Evolutionary conservation across 1,140 invertebrate species (phyloP), one percentile per base, ranked within the genome.

Genomic region (Nasonia giraulti): DNA sequence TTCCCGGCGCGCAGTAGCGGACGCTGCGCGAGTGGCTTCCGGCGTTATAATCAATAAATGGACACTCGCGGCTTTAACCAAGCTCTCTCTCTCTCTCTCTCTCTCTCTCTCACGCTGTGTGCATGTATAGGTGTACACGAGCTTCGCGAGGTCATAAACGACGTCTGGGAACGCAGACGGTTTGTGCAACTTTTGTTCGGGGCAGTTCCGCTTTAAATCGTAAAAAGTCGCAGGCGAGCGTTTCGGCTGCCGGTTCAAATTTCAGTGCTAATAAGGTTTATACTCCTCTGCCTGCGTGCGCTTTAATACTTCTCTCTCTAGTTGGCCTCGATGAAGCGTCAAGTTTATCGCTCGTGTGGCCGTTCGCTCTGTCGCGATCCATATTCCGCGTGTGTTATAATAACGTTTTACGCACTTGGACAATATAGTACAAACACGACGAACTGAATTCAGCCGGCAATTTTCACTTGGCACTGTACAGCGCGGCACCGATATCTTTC

Each of bases 41-140:
- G 80, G 79, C 80, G 87, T 87, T 90, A 90, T 91, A 91, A 92
- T 92, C 91, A 90, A 92, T 92, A 91, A 90, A 91, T 87, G 89
- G 88, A 76, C 20, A 84, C 87, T 82, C 85, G 55, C 80, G 85
- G 87, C 89, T 87, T 91, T 91, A 91, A 91, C 55, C 55, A 62
- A 62, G 14, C 55, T 62, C 20, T 20, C 55, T n/a, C 14, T n/a
- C 12, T 62, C 12, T 62, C 12, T 62, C 12, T 20, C 12, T 62
- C 55, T 62, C 55, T 17, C 3, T 62, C 14, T 62, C 3, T 62
- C 27, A 27, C 27, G 17, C 17, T 17, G 17, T n/a, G n/a, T 62
- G 7, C n/a, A 62, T n/a, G 4, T n/a, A n/a, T n/a, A 7, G 4
- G 55, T 8, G 17, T 62, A n/a, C 88, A 81, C 31, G 87, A 88